Evolutionary conservation across 2,888 invertebrate species (phyloP), one percentile per base, ranked within the genome.

Genomic region (Orthosia cruda): DNA sequence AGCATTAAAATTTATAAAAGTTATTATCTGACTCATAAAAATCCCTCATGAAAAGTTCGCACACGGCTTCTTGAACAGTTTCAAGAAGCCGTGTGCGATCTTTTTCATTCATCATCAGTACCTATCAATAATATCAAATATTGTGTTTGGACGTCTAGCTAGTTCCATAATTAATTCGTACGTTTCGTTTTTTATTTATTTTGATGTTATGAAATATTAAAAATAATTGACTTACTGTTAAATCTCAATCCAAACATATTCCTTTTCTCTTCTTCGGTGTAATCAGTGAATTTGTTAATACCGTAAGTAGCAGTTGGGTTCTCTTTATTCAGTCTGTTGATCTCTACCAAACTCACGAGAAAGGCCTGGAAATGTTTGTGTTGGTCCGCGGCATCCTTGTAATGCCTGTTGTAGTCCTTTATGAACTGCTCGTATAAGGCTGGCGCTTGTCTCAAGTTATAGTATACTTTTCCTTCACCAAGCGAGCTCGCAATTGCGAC

Each of bases 1-100:
- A 74, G 9, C 12, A 12, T 45, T n/a, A n/a, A n/a, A n/a, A n/a
- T n/a, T 26, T 40, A 20, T 26, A 12, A 40, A n/a, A 18, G 13
- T 66, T 66, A 67, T 23, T n/a, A 47, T 13, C 54, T n/a, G 3
- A 16, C 9, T 45, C 57, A 9, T 92, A 94, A 94, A 94, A 93
- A 89, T 90, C 89, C 88, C 89, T 91, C 89, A 89, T 95, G 93
- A 95, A 94, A 92, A 94, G 94, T 96, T 95, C 95, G 95, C 95
- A 94, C 90, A 95, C 95, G 95, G 91, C 93, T 87, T 90, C 91
- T 91, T 90, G 90, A 89, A 88, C 88, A 84, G 23, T n/a, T n/a
- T n/a, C n/a, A n/a, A n/a, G n/a, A n/a, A n/a, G n/a, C n/a, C n/a
- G n/a, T n/a, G n/a, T n/a, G n/a, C n/a, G n/a, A n/a, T n/a, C n/a